Percentiles rank a stretch among this genome's conserved stretches.
Conservation (phyloP, 1,140 invertebrate genomes). For the Dendroctonus valens region DNA sequence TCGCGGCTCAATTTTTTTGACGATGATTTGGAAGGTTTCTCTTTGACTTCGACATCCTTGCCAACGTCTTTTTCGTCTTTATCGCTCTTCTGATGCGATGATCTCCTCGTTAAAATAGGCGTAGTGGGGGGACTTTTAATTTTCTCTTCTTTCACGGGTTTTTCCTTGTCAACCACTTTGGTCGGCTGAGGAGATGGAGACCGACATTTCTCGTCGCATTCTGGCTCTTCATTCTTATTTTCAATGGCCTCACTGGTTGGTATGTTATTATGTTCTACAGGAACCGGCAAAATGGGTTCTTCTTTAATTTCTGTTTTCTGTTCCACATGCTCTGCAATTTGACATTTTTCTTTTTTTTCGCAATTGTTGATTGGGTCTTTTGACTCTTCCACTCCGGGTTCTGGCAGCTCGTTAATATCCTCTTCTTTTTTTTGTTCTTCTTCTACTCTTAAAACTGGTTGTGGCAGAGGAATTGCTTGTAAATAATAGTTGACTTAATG, state of each 20-base stretch:
- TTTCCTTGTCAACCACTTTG: slow-evolving; percentile 29
- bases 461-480: slow-evolving; percentile 6
- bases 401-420: background rate
- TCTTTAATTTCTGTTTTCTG: slow-evolving; percentile 37
- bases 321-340: slow-evolving; percentile 20
- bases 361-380: slow-evolving; percentile 17
- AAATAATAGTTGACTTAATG: too few relatives aligned
- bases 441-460: background rate
- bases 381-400: slow-evolving; percentile 10
- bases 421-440: too few relatives aligned
- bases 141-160: slow-evolving; percentile 33
- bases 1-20: slow-evolving; percentile 72
- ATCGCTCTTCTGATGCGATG: slow-evolving; percentile 28
- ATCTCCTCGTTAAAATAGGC: slow-evolving; percentile 39
- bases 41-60: slow-evolving; percentile 14
- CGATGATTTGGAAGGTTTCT: slow-evolving; percentile 50
- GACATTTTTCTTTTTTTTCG: slow-evolving; percentile 24
- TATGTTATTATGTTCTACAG: slow-evolving; percentile 3
- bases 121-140: slow-evolving; percentile 27
- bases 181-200: slow-evolving; percentile 7
- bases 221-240: slow-evolving; percentile 34
- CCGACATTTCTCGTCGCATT: slow-evolving; percentile 33
- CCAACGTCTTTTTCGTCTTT: slow-evolving; percentile 26
- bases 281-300: slow-evolving; percentile 21
- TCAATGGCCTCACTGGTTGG: slow-evolving; percentile 18